Conservation (phyloP, 2,113 vertebrate species). For the Ctenodactylus gundi region DNA sequence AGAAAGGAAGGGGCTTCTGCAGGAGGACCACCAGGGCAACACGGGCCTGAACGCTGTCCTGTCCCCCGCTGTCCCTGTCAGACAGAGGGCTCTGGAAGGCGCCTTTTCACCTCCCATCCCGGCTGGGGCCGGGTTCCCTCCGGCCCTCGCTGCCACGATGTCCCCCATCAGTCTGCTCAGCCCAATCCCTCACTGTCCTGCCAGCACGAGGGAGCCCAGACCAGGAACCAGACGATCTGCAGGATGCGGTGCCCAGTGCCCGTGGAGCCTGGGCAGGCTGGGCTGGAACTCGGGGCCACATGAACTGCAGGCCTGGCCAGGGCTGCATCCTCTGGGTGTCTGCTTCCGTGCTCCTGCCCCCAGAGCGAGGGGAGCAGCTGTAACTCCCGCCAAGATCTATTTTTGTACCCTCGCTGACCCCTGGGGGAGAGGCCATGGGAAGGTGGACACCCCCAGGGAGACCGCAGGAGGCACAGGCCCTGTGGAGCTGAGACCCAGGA, state of each 20-base stretch:
- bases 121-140: not conserved
- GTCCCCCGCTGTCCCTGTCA: fast-evolving
- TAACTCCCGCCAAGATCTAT: conserved; percentile 37
- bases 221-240: too few relatives aligned
- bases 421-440: conserved; percentile 41
- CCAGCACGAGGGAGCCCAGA: too few relatives aligned
- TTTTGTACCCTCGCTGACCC: not conserved
- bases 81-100: not conserved
- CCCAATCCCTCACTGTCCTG: too few relatives aligned
- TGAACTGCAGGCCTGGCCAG: too few relatives aligned
- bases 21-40: too few relatives aligned
- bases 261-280: not conserved
- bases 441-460: not conserved
- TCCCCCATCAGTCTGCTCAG: not conserved
- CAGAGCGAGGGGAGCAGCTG: not conserved
- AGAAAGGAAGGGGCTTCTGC: too few relatives aligned
- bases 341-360: conserved; percentile 22
- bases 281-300: too few relatives aligned
- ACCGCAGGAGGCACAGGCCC: too few relatives aligned
- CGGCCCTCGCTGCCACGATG: not conserved
- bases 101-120: too few relatives aligned
- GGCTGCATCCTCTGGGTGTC: not conserved
- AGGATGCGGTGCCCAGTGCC: not conserved
- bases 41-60: too few relatives aligned
- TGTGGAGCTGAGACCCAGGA: too few relatives aligned